phyloP scores from a whole-genome alignment of 2,888 invertebrate genomes.

The Seira sanloemensis region DNA sequence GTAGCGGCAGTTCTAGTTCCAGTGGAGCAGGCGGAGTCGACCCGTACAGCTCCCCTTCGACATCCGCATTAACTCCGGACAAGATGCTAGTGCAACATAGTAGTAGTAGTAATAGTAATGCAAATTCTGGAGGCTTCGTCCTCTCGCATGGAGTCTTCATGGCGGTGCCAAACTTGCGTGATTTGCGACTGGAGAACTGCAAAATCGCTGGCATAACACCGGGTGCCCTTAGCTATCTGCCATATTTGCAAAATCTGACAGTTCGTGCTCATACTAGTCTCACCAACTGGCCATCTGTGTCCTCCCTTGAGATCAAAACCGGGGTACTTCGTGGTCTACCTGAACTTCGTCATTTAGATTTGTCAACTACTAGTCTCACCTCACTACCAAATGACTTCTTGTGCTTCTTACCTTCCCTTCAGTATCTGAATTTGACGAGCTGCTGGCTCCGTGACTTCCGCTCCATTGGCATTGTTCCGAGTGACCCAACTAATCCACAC shows the following conservation, averaged over 20 bases:
- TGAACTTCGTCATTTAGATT: slow-evolving; percentile 84
- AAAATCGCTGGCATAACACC: slow-evolving; percentile 88
- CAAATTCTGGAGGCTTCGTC: slow-evolving; percentile 64
- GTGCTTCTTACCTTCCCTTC: slow-evolving; percentile 85
- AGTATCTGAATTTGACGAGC: slow-evolving; percentile 86
- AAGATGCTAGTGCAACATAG: slow-evolving; percentile 33
- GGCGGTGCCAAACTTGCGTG: slow-evolving; percentile 80
- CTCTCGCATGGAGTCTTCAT: slow-evolving; percentile 73
- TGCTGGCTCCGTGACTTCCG: slow-evolving; percentile 86
- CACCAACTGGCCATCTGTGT: slow-evolving; percentile 77
- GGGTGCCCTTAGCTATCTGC: slow-evolving; percentile 88
- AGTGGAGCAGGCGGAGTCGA: slow-evolving; percentile 18
- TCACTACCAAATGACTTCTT: slow-evolving; percentile 85
- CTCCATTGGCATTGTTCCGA: slow-evolving; percentile 82
- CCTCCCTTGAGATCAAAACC: slow-evolving; percentile 85
- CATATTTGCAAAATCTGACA: slow-evolving; percentile 86
- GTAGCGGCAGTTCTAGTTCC: not conserved
- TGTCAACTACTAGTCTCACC: slow-evolving; percentile 89
- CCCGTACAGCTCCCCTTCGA: slow-evolving; percentile 34
- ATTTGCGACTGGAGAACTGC: slow-evolving; percentile 88
- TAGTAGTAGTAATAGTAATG: slow-evolving; percentile 51
- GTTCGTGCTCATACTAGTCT: slow-evolving; percentile 86
- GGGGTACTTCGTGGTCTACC: slow-evolving; percentile 86
- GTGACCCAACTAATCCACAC: slow-evolving; percentile 75
- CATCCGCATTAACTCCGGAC: slow-evolving; percentile 48